A percentile compares a stretch with the other conserved stretches of the same genome.
phyloP scores from a whole-genome alignment of 2,888 invertebrate species.

The Lasioglossum zephyrum region DNA sequence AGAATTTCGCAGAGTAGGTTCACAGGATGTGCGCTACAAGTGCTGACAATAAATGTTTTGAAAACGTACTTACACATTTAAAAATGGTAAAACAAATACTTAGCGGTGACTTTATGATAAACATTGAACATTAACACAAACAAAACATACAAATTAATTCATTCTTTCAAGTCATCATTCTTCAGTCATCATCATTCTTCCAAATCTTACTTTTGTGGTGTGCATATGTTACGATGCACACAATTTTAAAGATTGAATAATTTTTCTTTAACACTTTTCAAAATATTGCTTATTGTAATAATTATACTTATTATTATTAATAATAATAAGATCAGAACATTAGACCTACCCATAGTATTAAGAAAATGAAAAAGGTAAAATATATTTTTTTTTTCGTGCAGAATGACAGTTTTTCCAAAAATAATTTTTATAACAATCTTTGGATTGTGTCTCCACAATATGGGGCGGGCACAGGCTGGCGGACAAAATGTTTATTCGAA shows the following conservation, averaged over 20 bases:
- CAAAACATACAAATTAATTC: neutral
- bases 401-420: neutral
- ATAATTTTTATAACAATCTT: neutral
- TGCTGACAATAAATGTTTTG: neutral
- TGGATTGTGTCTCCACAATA: neutral
- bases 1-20: neutral
- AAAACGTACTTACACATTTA: neutral
- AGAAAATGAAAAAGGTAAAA: neutral
- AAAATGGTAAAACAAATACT: neutral
- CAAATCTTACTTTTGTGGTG: neutral
- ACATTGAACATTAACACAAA: neutral
- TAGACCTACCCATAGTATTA: neutral
- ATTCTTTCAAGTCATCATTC: neutral
- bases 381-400: too few species aligned
- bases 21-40: neutral
- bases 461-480: too few species aligned
- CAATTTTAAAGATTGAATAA: neutral
- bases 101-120: neutral
- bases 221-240: neutral
- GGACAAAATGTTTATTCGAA: constrained; percentile 17
- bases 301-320: neutral
- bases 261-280: neutral
- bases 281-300: neutral
- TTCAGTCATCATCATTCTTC: too few species aligned
- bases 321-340: neutral